Evolutionary conservation across 2,113 vertebrate genomes (phyloP).

Genomic region (Ailuropoda melanoleuca): DNA sequence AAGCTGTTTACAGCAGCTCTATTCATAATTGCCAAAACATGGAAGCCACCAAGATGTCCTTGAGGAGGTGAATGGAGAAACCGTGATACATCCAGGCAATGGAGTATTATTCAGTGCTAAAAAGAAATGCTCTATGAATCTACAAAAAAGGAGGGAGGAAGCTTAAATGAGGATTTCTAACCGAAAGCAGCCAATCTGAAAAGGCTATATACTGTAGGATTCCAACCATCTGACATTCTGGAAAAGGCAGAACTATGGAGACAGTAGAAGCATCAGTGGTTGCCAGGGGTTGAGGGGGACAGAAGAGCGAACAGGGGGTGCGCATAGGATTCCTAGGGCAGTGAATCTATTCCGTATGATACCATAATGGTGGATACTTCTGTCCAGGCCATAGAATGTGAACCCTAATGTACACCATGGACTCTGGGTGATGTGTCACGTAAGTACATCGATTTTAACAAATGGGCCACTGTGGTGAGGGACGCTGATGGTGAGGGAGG

Average conservation of each 20-base stretch:
- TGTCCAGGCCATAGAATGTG: not conserved
- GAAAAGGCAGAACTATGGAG: not conserved
- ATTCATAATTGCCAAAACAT: not conserved
- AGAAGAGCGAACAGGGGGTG: not conserved
- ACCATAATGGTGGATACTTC: not conserved
- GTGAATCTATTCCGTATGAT: not conserved
- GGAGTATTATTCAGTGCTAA: not conserved
- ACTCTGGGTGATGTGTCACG: not conserved
- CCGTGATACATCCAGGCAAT: not conserved
- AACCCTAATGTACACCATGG: not conserved
- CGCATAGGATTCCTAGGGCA: not conserved
- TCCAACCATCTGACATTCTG: not conserved
- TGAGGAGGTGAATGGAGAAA: not conserved
- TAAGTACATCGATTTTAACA: not conserved
- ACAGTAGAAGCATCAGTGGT: not conserved
- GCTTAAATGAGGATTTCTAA: not conserved
- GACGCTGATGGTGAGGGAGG: not conserved
- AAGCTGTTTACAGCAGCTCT: not conserved
- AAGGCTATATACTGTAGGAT: not conserved
- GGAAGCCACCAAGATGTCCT: not conserved
- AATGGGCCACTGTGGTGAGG: not conserved
- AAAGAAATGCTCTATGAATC: not conserved
- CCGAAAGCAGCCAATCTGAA: not conserved
- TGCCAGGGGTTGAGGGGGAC: not conserved
- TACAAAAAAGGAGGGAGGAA: not conserved